Evolutionary conservation across 1,140 invertebrate species (phyloP), one percentile per base, ranked within the genome.

Genomic region (Thaumatotibia leucotreta): DNA sequence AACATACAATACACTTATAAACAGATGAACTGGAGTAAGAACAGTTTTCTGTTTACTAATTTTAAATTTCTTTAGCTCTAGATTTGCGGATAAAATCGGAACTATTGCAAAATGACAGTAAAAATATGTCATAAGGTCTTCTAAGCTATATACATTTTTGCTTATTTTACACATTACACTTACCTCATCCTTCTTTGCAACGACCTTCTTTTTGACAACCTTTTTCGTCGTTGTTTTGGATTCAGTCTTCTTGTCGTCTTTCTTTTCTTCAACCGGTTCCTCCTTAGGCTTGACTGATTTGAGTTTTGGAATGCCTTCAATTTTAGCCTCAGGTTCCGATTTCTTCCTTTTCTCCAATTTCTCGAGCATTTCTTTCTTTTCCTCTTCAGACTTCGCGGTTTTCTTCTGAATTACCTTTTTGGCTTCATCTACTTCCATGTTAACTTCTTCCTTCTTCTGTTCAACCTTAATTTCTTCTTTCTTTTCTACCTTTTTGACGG

Each of bases 281-380:
- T 93, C 93, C 65, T 92, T 85, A 32, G 92, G 92, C 61, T 91
- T 86, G 33, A 92, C 92, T 4, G 90, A 70, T 70, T 92, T 93
- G 2, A 92, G 79, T 83, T 93, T 93, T 33, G 90, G 79, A 76
- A 93, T 91, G 63, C 88, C 88, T 76, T 93, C 93, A 70, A 91
- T 82, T 74, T 92, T 91, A 24, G 83, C 77, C 75, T 92, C 89
- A 10, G 80, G 74, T 80, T 91, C 88, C 35, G 79, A 71, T 74
- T 87, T 75, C 69, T 89, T 91, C 76, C 92, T 92, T 75, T 91
- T 89, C 73, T 92, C 88, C 68, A 91, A 82, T 72, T 91, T 91
- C 73, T 87, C 88, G 62, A 92, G 83, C 68, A 92, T 82, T 45
- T 90, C 89, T 66, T 89, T 90, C 76, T 91, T 92, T 77, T 91